Evolutionary conservation across 2,888 invertebrate genomes (phyloP), one percentile per base, ranked within the genome.

Genomic region (Baronia brevicornis): DNA sequence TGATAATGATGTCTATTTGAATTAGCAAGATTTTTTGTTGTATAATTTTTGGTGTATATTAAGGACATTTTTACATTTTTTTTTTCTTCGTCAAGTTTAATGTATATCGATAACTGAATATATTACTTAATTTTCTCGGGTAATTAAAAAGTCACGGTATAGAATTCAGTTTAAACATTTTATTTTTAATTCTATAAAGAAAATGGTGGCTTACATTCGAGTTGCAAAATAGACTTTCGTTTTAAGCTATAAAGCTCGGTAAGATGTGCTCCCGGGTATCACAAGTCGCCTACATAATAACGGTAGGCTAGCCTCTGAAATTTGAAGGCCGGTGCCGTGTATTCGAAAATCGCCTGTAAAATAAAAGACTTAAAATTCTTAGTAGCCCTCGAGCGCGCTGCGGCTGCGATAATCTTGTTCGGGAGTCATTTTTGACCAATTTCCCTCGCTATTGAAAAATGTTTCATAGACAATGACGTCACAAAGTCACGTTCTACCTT

Each of bases 361-460:
- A 24, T 37, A 6, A 17, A 13, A 27, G 24, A 4, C 19, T 25
- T 48, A 54, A 45, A 55, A 52, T 43, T 44, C 36, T 41, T 48
- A 51, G 52, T 60, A 38, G 42, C 43, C 27, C 40, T 41, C 29
- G 13, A 31, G 14, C 5, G 24, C 11, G 12, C 12, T 42, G 43
- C 52, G 50, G 43, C 51, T 46, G 46, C 63, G 63, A 68, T 72
- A 73, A 73, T 67, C 68, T 67, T 57, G 66, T 73, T 68, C 56
- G 54, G 48, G 54, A 65, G 61, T 72, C 64, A 67, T 72, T 75
- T 75, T 73, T 70, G 72, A 73, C 71, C 71, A 70, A 73, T 72
- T 74, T 69, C 64, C 60, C 54, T 56, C 54, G 62, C 56, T 67
- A 72, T 72, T 72, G 72, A 67, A 71, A 53, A 75, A 72, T 73